Percentiles rank a stretch among this genome's conserved stretches.
Conservation (phyloP, 2,888 invertebrate species). For the Altica lythri region DNA sequence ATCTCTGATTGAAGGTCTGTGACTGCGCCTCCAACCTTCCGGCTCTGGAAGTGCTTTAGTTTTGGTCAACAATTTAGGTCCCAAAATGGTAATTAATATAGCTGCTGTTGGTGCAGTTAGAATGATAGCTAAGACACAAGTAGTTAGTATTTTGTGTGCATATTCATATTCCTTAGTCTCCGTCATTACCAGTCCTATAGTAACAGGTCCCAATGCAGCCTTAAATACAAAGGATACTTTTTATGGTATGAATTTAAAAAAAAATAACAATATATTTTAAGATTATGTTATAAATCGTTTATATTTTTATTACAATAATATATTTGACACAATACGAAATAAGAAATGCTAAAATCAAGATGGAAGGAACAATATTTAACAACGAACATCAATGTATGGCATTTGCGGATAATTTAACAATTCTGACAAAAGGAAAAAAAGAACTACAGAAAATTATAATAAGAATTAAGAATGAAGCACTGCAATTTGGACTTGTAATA, state of each 20-base stretch:
- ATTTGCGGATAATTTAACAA: no score
- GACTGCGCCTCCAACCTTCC: conserved; percentile 80
- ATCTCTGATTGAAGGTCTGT: conserved; percentile 82
- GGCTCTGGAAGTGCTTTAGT: conserved; percentile 66
- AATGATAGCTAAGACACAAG: conserved; percentile 81
- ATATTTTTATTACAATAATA: no score
- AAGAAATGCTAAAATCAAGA: no score
- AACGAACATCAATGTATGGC: no score
- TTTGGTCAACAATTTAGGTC: conserved; percentile 77
- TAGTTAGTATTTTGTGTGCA: conserved; percentile 73
- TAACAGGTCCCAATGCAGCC: conserved; percentile 82
- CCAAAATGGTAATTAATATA: conserved; percentile 78
- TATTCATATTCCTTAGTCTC: conserved; percentile 60
- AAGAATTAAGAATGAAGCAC: no score
- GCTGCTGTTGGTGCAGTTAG: conserved; percentile 85
- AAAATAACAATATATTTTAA: no score
- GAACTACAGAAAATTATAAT: no score
- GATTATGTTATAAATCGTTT: no score
- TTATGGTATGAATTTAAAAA: background rate
- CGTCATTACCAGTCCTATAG: conserved; percentile 67
- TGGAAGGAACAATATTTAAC: no score
- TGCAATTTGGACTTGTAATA: no score
- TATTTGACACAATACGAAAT: no score
- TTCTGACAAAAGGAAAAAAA: no score
- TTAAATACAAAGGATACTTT: conserved; percentile 55